Conservation (phyloP, 1,140 invertebrate genomes). For the Diprion similis region DNA sequence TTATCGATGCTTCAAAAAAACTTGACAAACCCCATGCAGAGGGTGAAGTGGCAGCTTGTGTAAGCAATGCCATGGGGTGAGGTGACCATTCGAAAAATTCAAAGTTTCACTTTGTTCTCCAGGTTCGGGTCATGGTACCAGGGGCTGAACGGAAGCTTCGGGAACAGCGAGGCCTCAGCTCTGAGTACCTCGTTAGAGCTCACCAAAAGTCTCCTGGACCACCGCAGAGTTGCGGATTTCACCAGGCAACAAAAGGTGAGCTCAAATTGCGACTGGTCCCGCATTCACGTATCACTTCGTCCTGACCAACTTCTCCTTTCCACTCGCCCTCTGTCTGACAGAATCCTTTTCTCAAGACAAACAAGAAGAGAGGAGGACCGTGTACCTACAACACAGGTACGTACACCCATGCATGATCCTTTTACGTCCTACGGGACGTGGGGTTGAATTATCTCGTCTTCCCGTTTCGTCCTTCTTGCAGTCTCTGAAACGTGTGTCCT, state of each 20-base stretch:
- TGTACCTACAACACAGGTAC: background rate
- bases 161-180: conserved; percentile 60
- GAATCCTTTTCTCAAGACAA: no score
- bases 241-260: conserved; percentile 51
- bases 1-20: no score
- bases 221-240: conserved; percentile 47
- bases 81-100: background rate
- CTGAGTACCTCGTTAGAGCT: conserved; percentile 56
- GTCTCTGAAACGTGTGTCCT: no score
- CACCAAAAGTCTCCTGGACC: conserved; percentile 58
- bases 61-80: no score
- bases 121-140: conserved; percentile 70
- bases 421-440: background rate
- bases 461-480: background rate
- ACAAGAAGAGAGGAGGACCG: no score
- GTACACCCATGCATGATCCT: background rate
- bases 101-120: conserved; percentile 26
- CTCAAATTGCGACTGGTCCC: conserved; percentile 25
- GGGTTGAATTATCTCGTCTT: background rate
- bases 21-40: no score
- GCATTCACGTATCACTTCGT: no score
- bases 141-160: conserved; percentile 68
- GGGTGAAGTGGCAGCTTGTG: no score
- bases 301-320: no score
- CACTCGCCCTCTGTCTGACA: no score